Base-by-base conservation (phyloP, 1,140 invertebrate species). In the Musca domestica region DNA sequence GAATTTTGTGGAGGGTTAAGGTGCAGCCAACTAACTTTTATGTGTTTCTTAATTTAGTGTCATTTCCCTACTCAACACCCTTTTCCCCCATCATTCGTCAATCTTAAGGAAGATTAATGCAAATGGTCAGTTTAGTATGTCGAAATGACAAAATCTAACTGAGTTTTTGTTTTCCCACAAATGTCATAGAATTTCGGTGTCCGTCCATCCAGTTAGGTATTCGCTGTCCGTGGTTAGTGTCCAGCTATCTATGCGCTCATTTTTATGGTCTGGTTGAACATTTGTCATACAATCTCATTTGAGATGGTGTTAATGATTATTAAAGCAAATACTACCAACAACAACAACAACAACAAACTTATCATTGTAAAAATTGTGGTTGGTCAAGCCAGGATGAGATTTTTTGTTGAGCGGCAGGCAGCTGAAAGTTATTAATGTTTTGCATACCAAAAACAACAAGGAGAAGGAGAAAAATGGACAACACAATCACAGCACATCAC, bases 281-380 rank as follows among this genome's bases (percentile, higher is more conserved):
- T 41, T 41, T 41, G 34, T 41, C 34, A 41, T 41, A 41, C 34
- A 41, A 41, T 41, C 27, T 34, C 27, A 61, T 34, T 34, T 19
- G 56, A 58, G 56, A 61, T 61, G 56, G 56, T 61, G 56, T 61
- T 61, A 61, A 61, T 61, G 56, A 61, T 61, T 61, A 61, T 61
- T 61, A 61, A 41, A 34, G 27, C 27, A 61, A 41, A 41, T 10
- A 41, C 12, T 41, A 10, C 10, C 34, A 41, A 10, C 34, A 41
- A 12, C 2, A 41, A 41, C 34, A 41, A 41, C 34, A 41, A 41
- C 34, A 41, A 41, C 34, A 58, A 15, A 30, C 27, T 34, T 41
- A 61, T 34, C n/a, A 61, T 27, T 34, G 34, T 41, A 41, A 61
- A 19, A 61, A 61, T 61, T 61, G 56, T 61, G 56, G 56, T 61